Conservation (phyloP, 2,113 vertebrate species). For the Oenanthe oenanthe region DNA sequence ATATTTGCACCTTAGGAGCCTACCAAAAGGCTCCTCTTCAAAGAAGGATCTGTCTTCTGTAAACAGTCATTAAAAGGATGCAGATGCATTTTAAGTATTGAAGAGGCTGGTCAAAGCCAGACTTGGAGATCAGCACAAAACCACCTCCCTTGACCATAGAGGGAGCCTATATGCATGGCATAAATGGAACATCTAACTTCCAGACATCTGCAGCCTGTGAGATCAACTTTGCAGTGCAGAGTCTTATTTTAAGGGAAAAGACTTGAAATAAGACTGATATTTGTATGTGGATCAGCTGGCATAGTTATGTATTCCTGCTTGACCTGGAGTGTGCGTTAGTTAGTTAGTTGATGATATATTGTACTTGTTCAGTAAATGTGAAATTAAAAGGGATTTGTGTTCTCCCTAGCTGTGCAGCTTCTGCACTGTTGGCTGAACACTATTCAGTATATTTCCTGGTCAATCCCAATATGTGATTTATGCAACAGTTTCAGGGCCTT, state of each 20-base stretch:
- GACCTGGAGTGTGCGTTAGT: not conserved
- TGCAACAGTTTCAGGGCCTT: not conserved
- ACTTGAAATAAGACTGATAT: not conserved
- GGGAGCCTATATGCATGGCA: not conserved
- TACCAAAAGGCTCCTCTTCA: not conserved
- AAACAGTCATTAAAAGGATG: not conserved
- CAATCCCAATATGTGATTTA: not conserved
- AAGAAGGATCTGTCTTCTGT: not conserved
- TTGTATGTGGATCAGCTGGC: not conserved
- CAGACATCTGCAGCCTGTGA: not conserved
- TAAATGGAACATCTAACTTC: not conserved
- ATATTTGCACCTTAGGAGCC: not conserved
- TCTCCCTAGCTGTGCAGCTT: conserved; percentile 28
- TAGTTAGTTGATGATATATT: conserved; percentile 12
- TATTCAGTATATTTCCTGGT: not conserved
- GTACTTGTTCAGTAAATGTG: conserved; percentile 21
- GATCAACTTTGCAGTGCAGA: not conserved
- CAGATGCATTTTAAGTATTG: not conserved
- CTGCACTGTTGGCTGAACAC: not conserved
- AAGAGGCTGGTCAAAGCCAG: not conserved
- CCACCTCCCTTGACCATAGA: not conserved
- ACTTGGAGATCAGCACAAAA: not conserved
- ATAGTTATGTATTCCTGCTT: not conserved
- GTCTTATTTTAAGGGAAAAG: not conserved
- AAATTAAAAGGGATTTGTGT: conserved; percentile 26